Percentiles rank a stretch among this genome's conserved stretches.
Evolutionary conservation across 2,797 vertebrate species (phyloP).

Genomic region (Protonibea diacanthus): DNA sequence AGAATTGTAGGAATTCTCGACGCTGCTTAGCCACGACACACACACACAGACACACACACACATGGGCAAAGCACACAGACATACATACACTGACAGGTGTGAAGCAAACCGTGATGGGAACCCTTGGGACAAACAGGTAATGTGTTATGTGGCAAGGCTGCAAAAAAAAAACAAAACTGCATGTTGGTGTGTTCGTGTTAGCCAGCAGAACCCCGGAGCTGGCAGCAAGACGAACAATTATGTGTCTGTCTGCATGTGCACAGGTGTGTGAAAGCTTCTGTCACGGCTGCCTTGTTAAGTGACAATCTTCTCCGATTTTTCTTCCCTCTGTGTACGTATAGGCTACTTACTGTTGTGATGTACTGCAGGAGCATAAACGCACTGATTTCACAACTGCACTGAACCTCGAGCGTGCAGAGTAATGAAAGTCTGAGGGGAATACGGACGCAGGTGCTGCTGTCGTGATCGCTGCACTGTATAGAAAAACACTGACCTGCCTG

Average conservation of each 20-base stretch:
- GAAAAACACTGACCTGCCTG: background rate
- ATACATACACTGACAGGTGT: constrained; percentile 32
- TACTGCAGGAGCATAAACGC: no score
- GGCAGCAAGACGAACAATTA: background rate
- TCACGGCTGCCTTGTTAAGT: constrained; percentile 36
- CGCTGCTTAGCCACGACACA: constrained; percentile 22
- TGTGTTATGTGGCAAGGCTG: background rate
- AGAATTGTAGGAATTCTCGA: constrained; percentile 47
- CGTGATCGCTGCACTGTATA: background rate
- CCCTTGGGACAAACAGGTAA: constrained; percentile 10
- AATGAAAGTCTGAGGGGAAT: constrained; percentile 1
- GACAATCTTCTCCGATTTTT: constrained; percentile 21
- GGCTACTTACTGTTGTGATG: background rate
- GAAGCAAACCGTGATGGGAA: constrained; percentile 32
- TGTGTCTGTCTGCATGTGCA: constrained; percentile 28
- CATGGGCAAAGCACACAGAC: background rate
- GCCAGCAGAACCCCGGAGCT: background rate
- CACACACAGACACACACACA: constrained; percentile 16
- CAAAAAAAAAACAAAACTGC: background rate
- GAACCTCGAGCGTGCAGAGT: background rate
- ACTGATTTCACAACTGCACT: background rate
- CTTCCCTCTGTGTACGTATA: background rate
- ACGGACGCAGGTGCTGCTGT: background rate
- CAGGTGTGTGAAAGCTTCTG: constrained; percentile 31
- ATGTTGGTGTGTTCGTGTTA: background rate